Evolutionary conservation across 2,888 invertebrate genomes (phyloP), one percentile per base, ranked within the genome.

Genomic region (Thyatira batis): DNA sequence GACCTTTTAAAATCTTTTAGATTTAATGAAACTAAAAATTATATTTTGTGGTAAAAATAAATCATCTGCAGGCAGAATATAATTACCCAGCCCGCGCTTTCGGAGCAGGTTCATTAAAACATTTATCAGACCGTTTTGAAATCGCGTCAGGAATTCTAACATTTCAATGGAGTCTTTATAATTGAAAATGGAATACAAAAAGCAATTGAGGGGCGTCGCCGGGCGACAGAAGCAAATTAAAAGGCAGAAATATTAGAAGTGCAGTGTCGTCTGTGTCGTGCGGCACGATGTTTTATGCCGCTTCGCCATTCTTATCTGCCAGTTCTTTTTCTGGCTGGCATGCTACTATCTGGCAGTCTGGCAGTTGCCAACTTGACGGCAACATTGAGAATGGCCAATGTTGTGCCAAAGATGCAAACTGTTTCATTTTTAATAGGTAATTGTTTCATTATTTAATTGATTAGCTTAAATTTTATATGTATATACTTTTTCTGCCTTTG

Each of bases 171-270:
- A 44, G 45, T 65, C 58, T 61, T 71, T 67, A 71, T 71, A 63
- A 70, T 73, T 65, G 67, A 76, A 66, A 78, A 73, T 68, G 57
- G 53, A 62, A 69, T 64, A 72, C 65, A 69, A 71, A 68, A 72
- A 65, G 53, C 58, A 58, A 63, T 68, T 53, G 64, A 60, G 52
- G 53, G 51, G 52, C 55, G 57, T 57, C 58, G 49, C 48, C 53
- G 61, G 53, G 64, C 69, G 61, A 67, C 67, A 59, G 67, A 64
- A 67, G 68, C 65, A 77, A 82, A 78, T 79, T 76, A 76, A 82
- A 81, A 78, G 61, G 69, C 61, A 71, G 61, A 78, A 79, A 78
- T 75, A 75, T 73, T 74, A 70, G 68, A 68, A 72, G 62, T 69
- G 68, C 67, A 66, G 60, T 63, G 65, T 60, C 52, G 58, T 61